Conservation (phyloP, 2,888 invertebrate genomes). For the Cephalotes varians region DNA sequence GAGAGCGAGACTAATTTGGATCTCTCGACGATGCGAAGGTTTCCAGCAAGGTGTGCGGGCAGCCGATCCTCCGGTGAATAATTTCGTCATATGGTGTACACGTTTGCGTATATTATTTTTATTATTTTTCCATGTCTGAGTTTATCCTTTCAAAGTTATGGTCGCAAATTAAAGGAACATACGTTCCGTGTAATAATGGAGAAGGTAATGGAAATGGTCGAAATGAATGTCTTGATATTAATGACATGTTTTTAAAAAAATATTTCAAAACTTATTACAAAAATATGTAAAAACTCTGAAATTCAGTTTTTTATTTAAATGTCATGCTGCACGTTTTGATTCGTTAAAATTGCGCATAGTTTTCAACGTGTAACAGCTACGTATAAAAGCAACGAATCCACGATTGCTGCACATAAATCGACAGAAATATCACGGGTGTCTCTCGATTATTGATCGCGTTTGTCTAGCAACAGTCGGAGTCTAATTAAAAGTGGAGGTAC, state of each 20-base stretch:
- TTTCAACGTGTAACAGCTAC: slow-evolving; percentile 1
- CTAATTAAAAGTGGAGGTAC: slow-evolving; percentile 54
- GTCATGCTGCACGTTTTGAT: background rate
- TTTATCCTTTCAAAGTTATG: background rate
- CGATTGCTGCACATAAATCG: background rate
- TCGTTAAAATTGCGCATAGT: background rate
- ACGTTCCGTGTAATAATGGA: background rate
- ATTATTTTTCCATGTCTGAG: background rate
- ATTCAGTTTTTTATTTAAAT: background rate
- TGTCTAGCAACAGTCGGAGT: slow-evolving; percentile 21
- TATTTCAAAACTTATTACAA: background rate
- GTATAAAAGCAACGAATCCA: no score
- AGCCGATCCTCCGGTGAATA: background rate
- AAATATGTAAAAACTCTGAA: background rate
- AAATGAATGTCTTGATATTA: background rate
- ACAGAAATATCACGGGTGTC: background rate
- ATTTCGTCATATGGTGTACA: background rate
- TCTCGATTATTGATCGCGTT: slow-evolving; percentile 38
- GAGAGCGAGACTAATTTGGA: slow-evolving; percentile 22
- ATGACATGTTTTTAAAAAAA: background rate
- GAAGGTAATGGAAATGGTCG: background rate
- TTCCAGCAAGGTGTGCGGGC: background rate
- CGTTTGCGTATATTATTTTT: background rate
- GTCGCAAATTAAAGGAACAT: background rate
- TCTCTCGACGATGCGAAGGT: background rate